phyloP scores from a whole-genome alignment of 2,797 vertebrate species.

The Neosilurus mollespiculum region DNA sequence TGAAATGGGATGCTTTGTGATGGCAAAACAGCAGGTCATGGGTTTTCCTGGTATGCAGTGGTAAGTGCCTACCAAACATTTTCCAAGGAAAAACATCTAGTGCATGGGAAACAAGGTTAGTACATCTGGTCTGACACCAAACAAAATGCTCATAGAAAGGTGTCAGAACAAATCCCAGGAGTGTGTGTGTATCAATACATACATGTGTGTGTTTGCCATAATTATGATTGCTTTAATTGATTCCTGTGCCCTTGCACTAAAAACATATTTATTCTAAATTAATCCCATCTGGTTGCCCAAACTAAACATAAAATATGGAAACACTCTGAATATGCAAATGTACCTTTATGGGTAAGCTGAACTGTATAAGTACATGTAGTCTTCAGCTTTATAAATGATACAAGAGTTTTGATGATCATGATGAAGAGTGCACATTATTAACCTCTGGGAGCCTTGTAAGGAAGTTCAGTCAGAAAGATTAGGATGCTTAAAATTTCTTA shows the following conservation, averaged over 20 bases:
- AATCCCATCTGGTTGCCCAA: conserved; percentile 37
- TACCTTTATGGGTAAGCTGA: not conserved
- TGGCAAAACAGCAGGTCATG: too few relatives aligned
- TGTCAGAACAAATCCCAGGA: too few relatives aligned
- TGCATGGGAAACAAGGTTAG: too few relatives aligned
- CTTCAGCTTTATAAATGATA: conserved; percentile 51
- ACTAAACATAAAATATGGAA: conserved; percentile 31
- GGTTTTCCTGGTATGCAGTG: too few relatives aligned
- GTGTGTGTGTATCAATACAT: too few relatives aligned
- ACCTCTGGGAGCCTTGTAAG: conserved; percentile 10
- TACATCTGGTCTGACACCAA: too few relatives aligned
- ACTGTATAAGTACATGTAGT: conserved; percentile 46
- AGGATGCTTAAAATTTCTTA: not conserved
- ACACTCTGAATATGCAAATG: conserved; percentile 29
- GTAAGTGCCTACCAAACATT: too few relatives aligned
- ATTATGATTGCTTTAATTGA: conserved; percentile 29
- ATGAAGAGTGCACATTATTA: conserved; percentile 44
- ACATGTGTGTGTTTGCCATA: not conserved
- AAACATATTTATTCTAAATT: conserved; percentile 40
- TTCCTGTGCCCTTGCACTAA: conserved; percentile 38
- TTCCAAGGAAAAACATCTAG: too few relatives aligned
- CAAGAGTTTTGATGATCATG: conserved; percentile 18
- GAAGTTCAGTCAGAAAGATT: not conserved
- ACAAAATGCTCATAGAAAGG: too few relatives aligned
- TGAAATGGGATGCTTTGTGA: too few relatives aligned